Evolutionary conservation across 2,113 vertebrate species (phyloP).

Genomic region (Cichladusa arquata): DNA sequence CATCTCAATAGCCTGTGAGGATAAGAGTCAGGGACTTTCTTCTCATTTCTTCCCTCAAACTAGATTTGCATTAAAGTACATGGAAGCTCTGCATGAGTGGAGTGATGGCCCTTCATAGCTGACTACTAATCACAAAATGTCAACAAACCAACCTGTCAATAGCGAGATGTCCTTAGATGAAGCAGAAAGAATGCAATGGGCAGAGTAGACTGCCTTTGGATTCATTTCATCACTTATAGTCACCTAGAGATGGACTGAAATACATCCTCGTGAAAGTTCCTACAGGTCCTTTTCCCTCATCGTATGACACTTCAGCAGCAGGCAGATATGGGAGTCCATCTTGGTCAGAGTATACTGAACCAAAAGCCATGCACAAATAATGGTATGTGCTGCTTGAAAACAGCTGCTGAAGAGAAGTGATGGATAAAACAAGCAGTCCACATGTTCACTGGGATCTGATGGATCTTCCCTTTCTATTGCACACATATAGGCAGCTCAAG

Average conservation of each 20-base stretch:
- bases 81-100: not conserved
- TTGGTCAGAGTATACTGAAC: not conserved
- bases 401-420: not conserved
- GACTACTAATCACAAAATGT: not conserved
- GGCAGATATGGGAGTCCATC: not conserved
- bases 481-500: not conserved
- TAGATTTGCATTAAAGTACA: not conserved
- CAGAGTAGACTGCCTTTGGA: not conserved
- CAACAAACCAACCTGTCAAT: not conserved
- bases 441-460: not conserved
- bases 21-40: not conserved
- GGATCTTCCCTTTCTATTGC: not conserved
- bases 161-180: fast-evolving
- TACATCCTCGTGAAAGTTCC: not conserved
- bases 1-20: not conserved
- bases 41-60: not conserved
- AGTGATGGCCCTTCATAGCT: not conserved
- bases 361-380: not conserved
- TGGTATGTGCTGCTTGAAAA: not conserved
- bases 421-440: not conserved
- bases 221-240: not conserved
- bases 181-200: not conserved
- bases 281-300: not conserved
- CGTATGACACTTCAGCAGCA: not conserved
- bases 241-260: not conserved